Base-by-base conservation (phyloP, 2,888 invertebrate genomes). In the Parthenolecanium corni region DNA sequence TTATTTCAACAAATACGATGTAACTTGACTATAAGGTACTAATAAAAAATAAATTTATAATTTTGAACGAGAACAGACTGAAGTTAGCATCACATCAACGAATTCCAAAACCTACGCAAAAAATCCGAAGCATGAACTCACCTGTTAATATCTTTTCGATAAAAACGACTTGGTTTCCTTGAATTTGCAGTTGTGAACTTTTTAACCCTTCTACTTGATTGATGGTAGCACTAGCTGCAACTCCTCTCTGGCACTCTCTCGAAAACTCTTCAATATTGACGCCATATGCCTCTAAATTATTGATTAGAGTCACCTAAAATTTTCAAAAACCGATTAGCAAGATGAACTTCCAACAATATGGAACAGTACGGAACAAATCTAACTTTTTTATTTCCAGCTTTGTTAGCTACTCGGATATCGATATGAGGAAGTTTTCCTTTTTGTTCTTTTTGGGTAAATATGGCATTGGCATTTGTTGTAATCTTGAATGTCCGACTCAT, bases 311-410 rank as follows among this genome's bases (percentile, higher is more conserved):
- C 58, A 89, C 86, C 84, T 86, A 73, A 2, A 69, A 71, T 63
- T 38, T 61, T 62, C 42, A 53, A 49, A 16, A 51, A 25, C 61
- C 20, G 31, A 58, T 52, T 57, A 24, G 25, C 12, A 49, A 62
- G 57, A 16, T 23, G 0, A 25, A 46, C n/a, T 21, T 40, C 24
- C 6, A 46, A 20, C 21, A 36, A 62, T 20, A 23, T 18, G 54
- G 61, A 38, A 51, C 24, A 62, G 61, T 23, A 24, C 18, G 51
- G 21, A 23, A 36, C 38, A 38, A 9, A 12, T 46, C 38, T 44
- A 61, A 87, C 92, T 80, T 91, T 92, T 73, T 94, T 94, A 72
- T 90, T 90, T 21, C 89, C 86, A 21, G 85, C 82, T 65, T 93
- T 76, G n/a, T 82, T 83, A 20, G 81, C 83, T 5, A 90, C 80